Evolutionary conservation across 2,888 invertebrate genomes (phyloP), one percentile per base, ranked within the genome.

Genomic region (Acanthacorydalis orientalis): DNA sequence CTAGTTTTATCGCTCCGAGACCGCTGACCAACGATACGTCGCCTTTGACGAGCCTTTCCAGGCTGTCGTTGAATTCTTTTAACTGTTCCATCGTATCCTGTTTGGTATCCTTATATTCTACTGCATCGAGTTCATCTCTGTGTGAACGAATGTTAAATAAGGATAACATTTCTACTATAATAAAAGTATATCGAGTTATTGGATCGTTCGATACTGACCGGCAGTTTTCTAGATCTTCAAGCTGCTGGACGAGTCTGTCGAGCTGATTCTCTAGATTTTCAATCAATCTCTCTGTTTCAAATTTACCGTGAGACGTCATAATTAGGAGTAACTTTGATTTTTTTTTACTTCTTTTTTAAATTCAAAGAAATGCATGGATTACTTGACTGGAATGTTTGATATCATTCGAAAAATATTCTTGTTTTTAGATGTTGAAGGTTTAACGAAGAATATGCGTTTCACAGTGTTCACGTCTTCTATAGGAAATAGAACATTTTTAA

Each of bases 71-170:
- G 50, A 83, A 74, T 60, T 83, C 83, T 55, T 75, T 73, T 23
- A 83, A 63, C 59, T 83, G 83, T 51, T 82, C 81, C 56, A 79
- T 64, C 0, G 82, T 83, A 52, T 82, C 81, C 54, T 72, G 68
- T 61, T 77, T 78, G 7, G 76, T 75, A 59, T 80, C 78, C 51
- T 75, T 71, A 64, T 82, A 83, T 61, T 81, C 82, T 33, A 70
- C 71, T 6, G 62, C 60, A 12, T 77, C 77, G 51, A 84, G 57
- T 48, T 79, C 78, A 54, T 73, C 70, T 58, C 81, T 82, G 56
- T 32, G 2, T 6, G 23, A 60, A 60, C 2, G 2, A 23, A 23
- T 6, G 6, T 23, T 23, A 23, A 51, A 49, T 43, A 48, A 51
- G 23, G 23, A 4, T 23, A 23, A 23, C 39, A 10, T 42, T 16